Base-by-base conservation (phyloP, 2,888 invertebrate species). In the Copidosoma aretas region DNA sequence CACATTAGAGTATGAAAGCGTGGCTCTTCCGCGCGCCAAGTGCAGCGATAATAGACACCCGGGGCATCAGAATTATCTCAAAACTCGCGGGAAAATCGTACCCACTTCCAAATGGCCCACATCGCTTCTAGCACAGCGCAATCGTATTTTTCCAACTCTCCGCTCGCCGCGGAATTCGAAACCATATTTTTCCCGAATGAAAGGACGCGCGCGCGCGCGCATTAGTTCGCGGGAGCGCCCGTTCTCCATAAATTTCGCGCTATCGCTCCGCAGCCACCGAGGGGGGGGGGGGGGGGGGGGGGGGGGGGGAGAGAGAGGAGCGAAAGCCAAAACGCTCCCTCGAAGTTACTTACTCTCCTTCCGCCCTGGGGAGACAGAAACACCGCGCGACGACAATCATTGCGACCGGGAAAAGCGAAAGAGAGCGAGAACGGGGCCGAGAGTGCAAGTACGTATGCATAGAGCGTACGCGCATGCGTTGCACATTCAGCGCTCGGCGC, bases 271-370 rank as follows among this genome's bases (percentile, higher is more conserved):
- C 2, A 21, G 32, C 10, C 19, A 22, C 39, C 2, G 25, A 54
- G 21, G 8, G 8, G 8, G 8, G 8, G 8, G 32, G 8, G 32
- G 3, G 25, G 24, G 21, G 8, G 8, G 8, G 8, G 8, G 8
- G 32, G 8, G 32, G n/a, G n/a, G n/a, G n/a, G 3, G 25, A 54
- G 21, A 32, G 8, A 32, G 8, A 32, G 8, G 32, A 32, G 32
- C 32, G 32, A 32, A 32, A 32, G 32, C 32, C 3, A 53, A 41
- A 57, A 60, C 32, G 49, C 32, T 57, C 12, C 32, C 24, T 21
- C 52, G 32, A 46, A 60, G 56, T 70, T 60, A 57, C 63, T 70
- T 70, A 60, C 63, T 70, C 66, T 66, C 64, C 53, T 14, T 32
- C n/a, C n/a, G 22, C 22, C 32, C 24, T 19, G 49, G 57, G 39